Percentiles rank a stretch among this genome's conserved stretches.
Conservation (phyloP, 2,888 invertebrate species). For the Syritta pipiens region DNA sequence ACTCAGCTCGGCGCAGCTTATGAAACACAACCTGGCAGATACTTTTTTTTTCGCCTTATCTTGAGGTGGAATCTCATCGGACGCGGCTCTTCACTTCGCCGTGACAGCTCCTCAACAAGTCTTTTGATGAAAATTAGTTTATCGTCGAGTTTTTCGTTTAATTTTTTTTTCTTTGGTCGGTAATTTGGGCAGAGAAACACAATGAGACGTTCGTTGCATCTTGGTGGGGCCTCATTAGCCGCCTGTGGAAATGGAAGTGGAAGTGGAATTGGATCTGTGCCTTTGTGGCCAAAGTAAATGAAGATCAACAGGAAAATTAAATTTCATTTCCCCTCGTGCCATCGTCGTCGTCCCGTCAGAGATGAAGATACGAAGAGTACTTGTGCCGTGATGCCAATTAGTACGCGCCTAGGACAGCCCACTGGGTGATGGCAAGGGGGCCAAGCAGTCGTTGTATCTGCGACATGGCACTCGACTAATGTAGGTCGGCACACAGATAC, state of each 20-base stretch:
- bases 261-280: conserved; percentile 27
- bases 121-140: conserved; percentile 57
- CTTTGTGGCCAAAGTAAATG: conserved; percentile 32
- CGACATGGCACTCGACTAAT: conserved; percentile 47
- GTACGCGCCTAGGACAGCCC: no score
- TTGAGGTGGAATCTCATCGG: conserved; percentile 31
- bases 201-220: conserved; percentile 57
- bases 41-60: conserved; percentile 42
- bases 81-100: background rate
- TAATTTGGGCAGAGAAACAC: conserved; percentile 49
- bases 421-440: no score
- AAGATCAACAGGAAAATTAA: conserved; percentile 65
- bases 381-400: conserved; percentile 64
- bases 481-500: conserved; percentile 51
- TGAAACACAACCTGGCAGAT: conserved; percentile 39
- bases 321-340: conserved; percentile 19
- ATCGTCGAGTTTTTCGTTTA: no score
- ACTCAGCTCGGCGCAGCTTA: conserved; percentile 13
- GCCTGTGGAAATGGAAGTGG: no score
- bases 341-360: background rate
- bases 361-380: conserved; percentile 38
- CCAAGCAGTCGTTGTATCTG: conserved; percentile 8
- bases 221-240: conserved; percentile 55
- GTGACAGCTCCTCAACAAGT: no score
- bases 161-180: conserved; percentile 21